Base-by-base conservation (phyloP, 2,888 invertebrate species). In the Drosophila subsilvestris region DNA sequence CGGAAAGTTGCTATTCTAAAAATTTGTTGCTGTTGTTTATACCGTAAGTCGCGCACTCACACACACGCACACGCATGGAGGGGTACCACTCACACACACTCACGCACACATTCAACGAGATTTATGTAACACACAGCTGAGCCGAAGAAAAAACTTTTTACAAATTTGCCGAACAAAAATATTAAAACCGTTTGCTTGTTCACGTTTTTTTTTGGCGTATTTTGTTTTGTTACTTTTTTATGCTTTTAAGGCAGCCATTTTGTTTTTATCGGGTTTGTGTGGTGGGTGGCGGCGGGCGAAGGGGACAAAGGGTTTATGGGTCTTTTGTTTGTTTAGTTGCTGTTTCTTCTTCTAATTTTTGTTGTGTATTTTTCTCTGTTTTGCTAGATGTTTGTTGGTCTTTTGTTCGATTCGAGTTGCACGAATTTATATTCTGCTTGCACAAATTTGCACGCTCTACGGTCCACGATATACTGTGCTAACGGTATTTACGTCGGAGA, bases 381-480 rank as follows among this genome's bases (percentile, higher is more conserved):
- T 65, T 43, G 69, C 68, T 66, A 56, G 48, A 14, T 32, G 57
- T 68, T 51, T 70, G 17, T 51, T 63, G 42, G 45, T 42, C 51
- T 56, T 20, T 48, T 65, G 45, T 25, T 48, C 53, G 57, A 27
- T 18, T 25, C 18, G 17, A 25, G 29, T 48, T 69, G 48, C 68
- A 66, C 63, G 54, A 17, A 14, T 45, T 56, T 59, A 63, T n/a
- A 7, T 14, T 68, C 32, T 50, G 54, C 58, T 71, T 48, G 63
- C 44, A 43, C 61, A 47, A 69, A 85, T 87, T 85, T 79, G 78
- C 79, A 81, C 85, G 82, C 76, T 87, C 88, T 80, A 89, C 88
- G 80, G 90, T 88, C 87, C 79, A 85, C 79, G 79, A 82, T 72
- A 67, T 82, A 90, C 90, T 90, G 83, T 63, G 89, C 79, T 88